These are phyloP conservation scores for Axea sp. DNA, from an alignment of 2,888 invertebrate genomes.

Conservation along the genomic window DNA sequence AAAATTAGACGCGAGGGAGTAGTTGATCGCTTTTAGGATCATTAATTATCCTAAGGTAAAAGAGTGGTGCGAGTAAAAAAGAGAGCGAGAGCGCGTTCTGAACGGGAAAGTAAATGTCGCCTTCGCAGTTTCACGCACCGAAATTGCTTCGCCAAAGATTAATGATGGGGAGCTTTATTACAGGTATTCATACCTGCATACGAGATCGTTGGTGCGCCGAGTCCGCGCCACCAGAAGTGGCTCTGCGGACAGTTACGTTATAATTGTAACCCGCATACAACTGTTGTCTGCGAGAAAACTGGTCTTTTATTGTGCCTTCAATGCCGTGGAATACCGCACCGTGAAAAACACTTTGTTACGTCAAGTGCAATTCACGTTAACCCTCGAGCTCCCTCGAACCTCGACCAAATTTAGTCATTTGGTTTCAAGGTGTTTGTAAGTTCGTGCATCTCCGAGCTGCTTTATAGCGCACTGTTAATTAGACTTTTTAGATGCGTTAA, in stretches of 20 bases:
- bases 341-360: conserved; percentile 51
- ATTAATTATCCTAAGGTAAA: conserved; percentile 76
- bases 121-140: conserved; percentile 69
- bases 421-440: conserved; percentile 10
- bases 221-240: conserved; percentile 41
- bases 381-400: conserved; percentile 14
- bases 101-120: conserved; percentile 71
- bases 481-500: conserved; percentile 1
- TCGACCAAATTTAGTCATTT: conserved; percentile 20
- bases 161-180: conserved; percentile 73
- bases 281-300: conserved; percentile 15
- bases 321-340: conserved; percentile 33
- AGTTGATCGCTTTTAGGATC: conserved; percentile 75
- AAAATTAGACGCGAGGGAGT: conserved; percentile 75
- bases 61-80: conserved; percentile 56
- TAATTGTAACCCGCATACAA: conserved; percentile 49
- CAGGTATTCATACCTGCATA: conserved; percentile 71
- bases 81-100: conserved; percentile 46
- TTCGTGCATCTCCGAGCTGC: conserved; percentile 2
- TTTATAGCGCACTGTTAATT: conserved; percentile 13
- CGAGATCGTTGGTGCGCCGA: conserved; percentile 35
- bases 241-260: conserved; percentile 49
- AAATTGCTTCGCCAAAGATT: conserved; percentile 77
- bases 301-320: conserved; percentile 29
- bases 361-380: conserved; percentile 23